These are phyloP conservation scores for Protosalanx chinensis DNA, from an alignment of 2,797 vertebrate genomes.

Conservation along the genomic window DNA sequence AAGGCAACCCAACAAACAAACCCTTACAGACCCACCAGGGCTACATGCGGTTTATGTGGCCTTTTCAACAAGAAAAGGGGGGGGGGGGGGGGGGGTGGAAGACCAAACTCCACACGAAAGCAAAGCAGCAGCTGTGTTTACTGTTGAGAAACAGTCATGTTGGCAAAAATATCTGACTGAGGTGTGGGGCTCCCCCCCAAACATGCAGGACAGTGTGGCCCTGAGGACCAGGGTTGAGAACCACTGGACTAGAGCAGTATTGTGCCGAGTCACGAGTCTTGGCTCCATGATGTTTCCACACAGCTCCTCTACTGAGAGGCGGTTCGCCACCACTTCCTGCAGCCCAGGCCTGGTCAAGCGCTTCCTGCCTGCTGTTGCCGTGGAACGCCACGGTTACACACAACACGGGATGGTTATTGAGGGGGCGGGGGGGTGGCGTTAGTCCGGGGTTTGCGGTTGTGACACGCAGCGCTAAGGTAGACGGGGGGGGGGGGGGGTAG, in stretches of 20 bases:
- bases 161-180: not conserved
- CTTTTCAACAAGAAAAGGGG: constrained; percentile 40
- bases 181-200: no score
- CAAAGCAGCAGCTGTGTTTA: constrained; percentile 59
- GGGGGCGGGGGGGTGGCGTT: constrained; percentile 25
- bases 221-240: no score
- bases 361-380: constrained; percentile 32
- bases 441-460: constrained; percentile 37
- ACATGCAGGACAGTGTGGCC: no score
- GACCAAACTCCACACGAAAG: constrained; percentile 63
- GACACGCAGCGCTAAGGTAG: constrained; percentile 51
- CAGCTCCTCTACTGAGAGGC: not conserved
- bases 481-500: constrained; percentile 33
- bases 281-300: not conserved
- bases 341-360: constrained; percentile 6
- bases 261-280: not conserved
- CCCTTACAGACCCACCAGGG: constrained; percentile 48
- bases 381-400: constrained; percentile 50
- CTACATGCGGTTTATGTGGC: constrained; percentile 57
- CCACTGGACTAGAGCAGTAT: not conserved
- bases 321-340: not conserved
- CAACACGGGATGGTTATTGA: constrained; percentile 41
- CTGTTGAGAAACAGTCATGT: constrained; percentile 19
- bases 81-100: constrained; percentile 31
- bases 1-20: constrained; percentile 55